These are phyloP conservation scores for Rotaria magnacalcarata DNA, from an alignment of 2,888 invertebrate species.

Conservation along the genomic window DNA sequence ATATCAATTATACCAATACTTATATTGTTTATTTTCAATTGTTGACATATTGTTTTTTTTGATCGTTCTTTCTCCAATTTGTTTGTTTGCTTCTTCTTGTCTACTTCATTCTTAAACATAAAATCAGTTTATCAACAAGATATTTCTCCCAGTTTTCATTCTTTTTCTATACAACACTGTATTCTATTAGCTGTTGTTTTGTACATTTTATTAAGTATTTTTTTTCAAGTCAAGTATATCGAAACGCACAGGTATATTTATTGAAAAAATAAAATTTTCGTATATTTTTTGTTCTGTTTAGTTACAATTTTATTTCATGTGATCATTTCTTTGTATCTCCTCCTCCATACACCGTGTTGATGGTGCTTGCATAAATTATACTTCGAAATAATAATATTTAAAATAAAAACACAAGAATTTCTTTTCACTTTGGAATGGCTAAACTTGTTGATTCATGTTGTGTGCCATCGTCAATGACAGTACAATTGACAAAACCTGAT, in stretches of 20 bases:
- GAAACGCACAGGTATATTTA: background rate
- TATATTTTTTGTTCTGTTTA: slow-evolving; percentile 8
- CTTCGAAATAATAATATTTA: slow-evolving; percentile 12
- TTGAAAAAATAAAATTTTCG: background rate
- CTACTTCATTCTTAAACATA: slow-evolving; percentile 1
- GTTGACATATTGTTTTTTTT: slow-evolving; percentile 6
- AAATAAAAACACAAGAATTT: background rate
- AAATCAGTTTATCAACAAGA: slow-evolving; percentile 18
- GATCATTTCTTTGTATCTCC: slow-evolving; percentile 12
- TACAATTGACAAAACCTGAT: slow-evolving; percentile 26
- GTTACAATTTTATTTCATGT: slow-evolving; percentile 21
- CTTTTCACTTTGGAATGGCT: background rate
- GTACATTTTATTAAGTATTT: slow-evolving; percentile 31
- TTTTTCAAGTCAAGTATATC: slow-evolving; percentile 22
- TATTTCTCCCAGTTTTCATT: background rate
- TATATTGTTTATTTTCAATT: slow-evolving; percentile 2
- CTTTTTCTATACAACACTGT: background rate
- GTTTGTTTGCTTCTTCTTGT: slow-evolving; percentile 1
- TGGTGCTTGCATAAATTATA: slow-evolving; percentile 27
- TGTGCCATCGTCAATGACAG: slow-evolving; percentile 7
- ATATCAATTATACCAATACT: background rate
- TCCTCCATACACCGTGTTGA: slow-evolving; percentile 17
- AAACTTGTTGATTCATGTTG: slow-evolving; percentile 6
- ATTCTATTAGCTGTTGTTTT: slow-evolving; percentile 8
- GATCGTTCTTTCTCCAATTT: slow-evolving; percentile 14